Evolutionary conservation across 2,888 invertebrate genomes (phyloP), one percentile per base, ranked within the genome.

Genomic region (Dasypolia templi): DNA sequence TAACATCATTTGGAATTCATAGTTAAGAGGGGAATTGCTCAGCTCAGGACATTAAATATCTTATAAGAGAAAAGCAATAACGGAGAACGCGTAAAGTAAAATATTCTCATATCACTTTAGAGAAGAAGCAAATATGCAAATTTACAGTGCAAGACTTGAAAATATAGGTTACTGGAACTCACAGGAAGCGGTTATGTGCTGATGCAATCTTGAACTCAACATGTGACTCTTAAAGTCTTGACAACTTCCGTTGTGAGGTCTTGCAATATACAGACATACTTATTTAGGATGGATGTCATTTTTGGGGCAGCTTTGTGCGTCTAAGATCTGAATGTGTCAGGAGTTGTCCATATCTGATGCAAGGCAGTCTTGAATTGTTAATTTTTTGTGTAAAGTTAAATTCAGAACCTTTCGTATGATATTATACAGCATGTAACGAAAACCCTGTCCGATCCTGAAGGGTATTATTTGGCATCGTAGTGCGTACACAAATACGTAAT

Each of bases 121-220:
- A 14, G 14, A 35, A 26, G 35, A 71, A 14, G n/a, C 44, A 49
- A 9, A 59, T 26, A 22, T 72, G n/a, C 14, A 39, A 55, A 39
- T 29, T 32, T 49, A 70, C 26, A 46, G 42, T 42, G 14, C 72
- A 14, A 49, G 39, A 32, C 53, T 55, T 2, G 11, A 17, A 64
- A 55, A 64, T 61, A 61, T 72, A 61, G 78, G 66, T 78, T 53
- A 72, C 64, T 61, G 42, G 71, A 42, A 22, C n/a, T 61, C 55
- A 3, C 49, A 66, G 77, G 65, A 77, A 71, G 35, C 29, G 53
- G 72, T 51, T 72, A 56, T 44, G 77, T 14, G 61, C 44, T 72
- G 62, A 62, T 62, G 66, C 22, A 66, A 78, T 78, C 62, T 56
- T 66, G 62, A 62, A 56, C 61, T 63, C 29, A 29, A 72, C 66